These are phyloP conservation scores for Cossypha niveicapilla DNA, from an alignment of 2,797 vertebrate species.

Conservation along the genomic window DNA sequence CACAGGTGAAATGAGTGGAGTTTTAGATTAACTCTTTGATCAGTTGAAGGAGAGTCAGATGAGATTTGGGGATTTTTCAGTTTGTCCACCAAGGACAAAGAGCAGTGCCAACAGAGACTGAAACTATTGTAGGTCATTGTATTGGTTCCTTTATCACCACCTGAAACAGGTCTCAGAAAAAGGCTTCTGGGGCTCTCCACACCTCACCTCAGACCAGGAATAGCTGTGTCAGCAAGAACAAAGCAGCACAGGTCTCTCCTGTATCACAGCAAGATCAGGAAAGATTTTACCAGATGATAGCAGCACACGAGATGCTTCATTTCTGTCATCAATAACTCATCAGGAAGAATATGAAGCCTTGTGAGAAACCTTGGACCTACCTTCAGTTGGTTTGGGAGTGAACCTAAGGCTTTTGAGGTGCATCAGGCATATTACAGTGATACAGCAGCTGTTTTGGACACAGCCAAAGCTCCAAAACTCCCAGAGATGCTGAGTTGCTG, in stretches of 20 bases:
- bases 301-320: accelerated
- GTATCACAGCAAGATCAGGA: background rate
- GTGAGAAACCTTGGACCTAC: background rate
- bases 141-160: background rate
- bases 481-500: background rate
- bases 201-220: background rate
- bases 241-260: background rate
- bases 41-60: background rate
- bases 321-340: background rate
- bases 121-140: accelerated
- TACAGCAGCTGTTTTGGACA: background rate
- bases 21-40: background rate
- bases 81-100: background rate
- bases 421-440: background rate
- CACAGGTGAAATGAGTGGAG: background rate
- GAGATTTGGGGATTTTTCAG: background rate
- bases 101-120: background rate
- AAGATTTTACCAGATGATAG: background rate
- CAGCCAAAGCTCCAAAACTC: background rate
- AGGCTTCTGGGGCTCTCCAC: accelerated
- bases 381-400: accelerated
- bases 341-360: background rate
- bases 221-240: background rate
- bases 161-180: background rate
- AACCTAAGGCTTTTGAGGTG: background rate